A percentile compares a stretch with the other conserved stretches of the same genome.
phyloP scores from a whole-genome alignment of 2,888 invertebrate genomes.

The Lypha dubia region DNA sequence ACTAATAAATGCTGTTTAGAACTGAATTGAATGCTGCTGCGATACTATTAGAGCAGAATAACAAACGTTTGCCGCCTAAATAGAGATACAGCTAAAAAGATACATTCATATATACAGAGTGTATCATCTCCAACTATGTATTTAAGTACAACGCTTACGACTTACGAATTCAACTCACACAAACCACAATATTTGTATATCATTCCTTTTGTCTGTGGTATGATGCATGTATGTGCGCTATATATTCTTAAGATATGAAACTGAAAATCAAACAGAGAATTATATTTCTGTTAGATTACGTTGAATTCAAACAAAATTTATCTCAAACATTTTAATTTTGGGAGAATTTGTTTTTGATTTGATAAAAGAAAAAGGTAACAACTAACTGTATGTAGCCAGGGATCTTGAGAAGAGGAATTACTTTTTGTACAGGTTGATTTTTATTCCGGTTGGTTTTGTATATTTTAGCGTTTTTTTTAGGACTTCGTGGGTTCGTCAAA shows the following conservation, averaged over 20 bases:
- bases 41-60: conserved; percentile 14
- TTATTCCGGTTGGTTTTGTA: background rate
- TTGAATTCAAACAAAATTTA: conserved; percentile 37
- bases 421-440: conserved; percentile 4
- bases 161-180: conserved; percentile 3
- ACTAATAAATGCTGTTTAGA: background rate
- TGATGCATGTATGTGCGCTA: conserved; percentile 1
- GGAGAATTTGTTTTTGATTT: conserved; percentile 39
- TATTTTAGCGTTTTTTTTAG: no score
- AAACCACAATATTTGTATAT: conserved; percentile 11
- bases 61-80: conserved; percentile 67
- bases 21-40: conserved; percentile 27
- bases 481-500: no score
- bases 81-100: conserved; percentile 41
- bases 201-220: background rate
- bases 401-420: conserved; percentile 39
- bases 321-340: conserved; percentile 37
- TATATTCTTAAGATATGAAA: conserved; percentile 28
- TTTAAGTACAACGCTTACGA: background rate
- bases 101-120: conserved; percentile 5
- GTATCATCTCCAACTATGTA: conserved; percentile 24
- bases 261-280: conserved; percentile 52
- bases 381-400: conserved; percentile 3
- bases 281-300: conserved; percentile 36
- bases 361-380: conserved; percentile 8